Evolutionary conservation across 1,140 invertebrate species (phyloP), one percentile per base, ranked within the genome.

Genomic region (Melipona quadrifasciata): DNA sequence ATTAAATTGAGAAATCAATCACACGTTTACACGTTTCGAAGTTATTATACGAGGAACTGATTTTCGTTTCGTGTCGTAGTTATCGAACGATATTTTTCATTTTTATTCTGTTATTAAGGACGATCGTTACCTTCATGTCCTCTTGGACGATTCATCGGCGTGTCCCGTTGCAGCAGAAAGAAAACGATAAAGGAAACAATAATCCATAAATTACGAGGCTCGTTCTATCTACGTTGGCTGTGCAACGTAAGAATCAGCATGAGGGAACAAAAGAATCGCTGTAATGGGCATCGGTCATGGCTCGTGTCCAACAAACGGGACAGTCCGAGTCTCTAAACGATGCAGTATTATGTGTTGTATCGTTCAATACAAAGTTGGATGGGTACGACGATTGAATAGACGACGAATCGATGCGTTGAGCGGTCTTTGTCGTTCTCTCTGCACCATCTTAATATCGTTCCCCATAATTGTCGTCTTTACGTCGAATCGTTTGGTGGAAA

Each of bases 281-380:
- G 78, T 58, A 83, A 74, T 17, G 51, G 57, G 8, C 58, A 55
- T 82, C 19, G 61, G 3, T 17, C 55, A 34, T 84, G 83, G 83
- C 77, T 80, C 58, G 51, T 27, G 24, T 80, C 78, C 78, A 80
- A 83, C 74, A 77, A 81, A 70, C 65, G 75, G 82, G 58, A 72
- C 27, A 53, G 58, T 61, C n/a, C n/a, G 14, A n/a, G n/a, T 47
- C 47, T 71, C 47, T 71, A 55, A 72, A 78, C 67, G 75, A 47
- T 79, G 31, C 82, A 6, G 57, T 27, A 51, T 47, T 57, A 53
- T 74, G 21, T 12, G 55, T 74, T 47, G 55, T 47, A 61, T 34
- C 82, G 67, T 79, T 71, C 17, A 51, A 84, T 79, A 79, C 67
- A 21, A 72, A 27, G n/a, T 71, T 21, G 24, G 11, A 57, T 19